Percentiles rank a stretch among this genome's conserved stretches.
These are phyloP conservation scores for Dermochelys coriacea DNA, from an alignment of 2,797 vertebrate genomes.

Conservation along the genomic window DNA sequence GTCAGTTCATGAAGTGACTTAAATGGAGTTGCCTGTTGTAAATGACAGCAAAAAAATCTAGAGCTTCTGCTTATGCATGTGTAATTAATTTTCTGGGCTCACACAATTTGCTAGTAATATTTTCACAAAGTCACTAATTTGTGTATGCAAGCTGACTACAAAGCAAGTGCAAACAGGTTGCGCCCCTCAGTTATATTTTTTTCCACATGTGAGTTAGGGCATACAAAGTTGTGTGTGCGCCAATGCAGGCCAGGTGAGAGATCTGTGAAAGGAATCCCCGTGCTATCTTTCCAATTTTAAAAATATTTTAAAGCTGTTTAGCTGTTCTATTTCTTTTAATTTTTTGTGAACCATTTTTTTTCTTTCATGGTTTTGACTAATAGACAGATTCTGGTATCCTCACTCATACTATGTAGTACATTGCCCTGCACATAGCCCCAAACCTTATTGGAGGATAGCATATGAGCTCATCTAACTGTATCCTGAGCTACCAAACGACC, in stretches of 20 bases:
- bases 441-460: not conserved
- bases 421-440: not conserved
- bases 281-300: not conserved
- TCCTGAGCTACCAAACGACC: not conserved
- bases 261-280: not conserved
- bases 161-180: not conserved
- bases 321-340: not conserved
- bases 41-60: not conserved
- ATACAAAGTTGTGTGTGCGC: not conserved
- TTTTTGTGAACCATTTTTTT: not conserved
- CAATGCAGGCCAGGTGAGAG: accelerated
- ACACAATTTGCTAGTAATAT: not conserved
- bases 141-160: not conserved
- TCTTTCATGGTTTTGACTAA: not conserved
- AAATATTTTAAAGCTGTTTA: not conserved
- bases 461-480: not conserved
- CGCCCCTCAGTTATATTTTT: not conserved
- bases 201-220: not conserved
- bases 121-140: not conserved
- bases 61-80: not conserved
- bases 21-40: not conserved
- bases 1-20: not conserved
- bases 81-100: not conserved
- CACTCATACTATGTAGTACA: not conserved
- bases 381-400: not conserved